Evolutionary conservation across 2,797 vertebrate genomes (phyloP), one percentile per base, ranked within the genome.

Genomic region (Leptatherina wallacei): DNA sequence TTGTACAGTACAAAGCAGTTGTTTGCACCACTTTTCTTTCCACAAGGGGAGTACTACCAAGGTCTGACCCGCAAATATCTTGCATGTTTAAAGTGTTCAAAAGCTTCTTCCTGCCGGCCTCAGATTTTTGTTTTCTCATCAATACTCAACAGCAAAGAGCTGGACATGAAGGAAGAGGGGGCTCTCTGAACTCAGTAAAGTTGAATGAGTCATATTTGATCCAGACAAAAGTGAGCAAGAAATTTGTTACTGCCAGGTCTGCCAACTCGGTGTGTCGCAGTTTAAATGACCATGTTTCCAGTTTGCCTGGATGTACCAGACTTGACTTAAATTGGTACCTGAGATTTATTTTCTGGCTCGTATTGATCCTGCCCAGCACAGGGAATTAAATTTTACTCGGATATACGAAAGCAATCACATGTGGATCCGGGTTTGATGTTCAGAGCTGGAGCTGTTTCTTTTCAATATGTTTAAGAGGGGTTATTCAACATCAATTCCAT

Each of bases 261-360:
- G 65, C 47, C 76, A 66, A 73, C 77, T 78, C 69, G 42, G 47
- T 85, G 22, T 66, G 79, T 78, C 51, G 36, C 75, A 68, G 67
- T 85, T 82, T 88, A 27, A 81, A 86, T 88, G 85, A 70, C 77
- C 74, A 16, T 81, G 83, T 84, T 83, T 69, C 71, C 52, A 5
- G 64, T 88, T 69, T 80, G 61, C 54, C 72, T 73, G 81, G 83
- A 77, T 81, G 71, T 56, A 32, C 65, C 71, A 35, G 75, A 13
- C 57, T 56, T 20, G 71, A 75, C 68, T 84, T 71, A 56, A 68
- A 82, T 73, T 80, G 55, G 54, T 69, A 11, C n/a, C 77, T 60
- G 67, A 75, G 69, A 87, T 72, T 47, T 77, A 86, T 81, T 71
- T 65, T 71, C 65, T 56, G 38, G 59, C 61, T 76, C 61, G 3